Conservation (phyloP, 2,888 invertebrate species). For the Morpho helenor region DNA sequence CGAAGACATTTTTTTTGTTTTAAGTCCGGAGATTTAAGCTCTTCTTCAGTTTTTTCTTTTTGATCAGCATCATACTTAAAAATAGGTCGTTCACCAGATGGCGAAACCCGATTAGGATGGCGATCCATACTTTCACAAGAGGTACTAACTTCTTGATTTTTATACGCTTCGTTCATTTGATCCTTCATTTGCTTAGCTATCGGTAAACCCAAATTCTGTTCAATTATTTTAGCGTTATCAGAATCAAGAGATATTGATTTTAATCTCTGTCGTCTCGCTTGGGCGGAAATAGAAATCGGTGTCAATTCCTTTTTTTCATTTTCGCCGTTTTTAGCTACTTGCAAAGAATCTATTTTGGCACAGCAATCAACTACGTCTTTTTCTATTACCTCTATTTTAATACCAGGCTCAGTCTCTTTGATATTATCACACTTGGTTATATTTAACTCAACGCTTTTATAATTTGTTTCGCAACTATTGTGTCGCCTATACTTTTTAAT, state of each 20-base stretch:
- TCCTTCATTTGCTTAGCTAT: slow-evolving; percentile 76
- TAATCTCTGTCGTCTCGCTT: slow-evolving; percentile 68
- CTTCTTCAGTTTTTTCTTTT: slow-evolving; percentile 44
- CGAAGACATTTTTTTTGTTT: slow-evolving; percentile 58
- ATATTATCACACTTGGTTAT: slow-evolving; percentile 53
- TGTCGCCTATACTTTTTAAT: slow-evolving; percentile 60
- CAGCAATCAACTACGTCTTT: slow-evolving; percentile 67
- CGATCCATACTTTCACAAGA: slow-evolving; percentile 67
- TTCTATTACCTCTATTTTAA: slow-evolving; percentile 32
- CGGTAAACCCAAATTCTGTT: slow-evolving; percentile 75
- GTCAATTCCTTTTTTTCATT: slow-evolving; percentile 47
- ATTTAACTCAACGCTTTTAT: slow-evolving; percentile 59
- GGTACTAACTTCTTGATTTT: slow-evolving; percentile 61
- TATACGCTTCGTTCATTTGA: slow-evolving; percentile 71
- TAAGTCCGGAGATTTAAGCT: slow-evolving; percentile 55
- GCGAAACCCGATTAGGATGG: slow-evolving; percentile 43
- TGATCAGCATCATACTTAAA: slow-evolving; percentile 66
- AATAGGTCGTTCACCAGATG: slow-evolving; percentile 50
- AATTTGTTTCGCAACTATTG: slow-evolving; percentile 69
- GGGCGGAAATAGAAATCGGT: slow-evolving; percentile 53
- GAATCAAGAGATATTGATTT: slow-evolving; percentile 79
- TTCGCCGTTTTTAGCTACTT: slow-evolving; percentile 45
- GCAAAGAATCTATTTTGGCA: slow-evolving; percentile 53
- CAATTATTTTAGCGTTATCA: slow-evolving; percentile 78
- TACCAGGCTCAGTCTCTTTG: slow-evolving; percentile 35